Percentiles rank a stretch among this genome's conserved stretches.
Evolutionary conservation across 2,113 vertebrate species (phyloP).

Genomic region (Jacana jacana): DNA sequence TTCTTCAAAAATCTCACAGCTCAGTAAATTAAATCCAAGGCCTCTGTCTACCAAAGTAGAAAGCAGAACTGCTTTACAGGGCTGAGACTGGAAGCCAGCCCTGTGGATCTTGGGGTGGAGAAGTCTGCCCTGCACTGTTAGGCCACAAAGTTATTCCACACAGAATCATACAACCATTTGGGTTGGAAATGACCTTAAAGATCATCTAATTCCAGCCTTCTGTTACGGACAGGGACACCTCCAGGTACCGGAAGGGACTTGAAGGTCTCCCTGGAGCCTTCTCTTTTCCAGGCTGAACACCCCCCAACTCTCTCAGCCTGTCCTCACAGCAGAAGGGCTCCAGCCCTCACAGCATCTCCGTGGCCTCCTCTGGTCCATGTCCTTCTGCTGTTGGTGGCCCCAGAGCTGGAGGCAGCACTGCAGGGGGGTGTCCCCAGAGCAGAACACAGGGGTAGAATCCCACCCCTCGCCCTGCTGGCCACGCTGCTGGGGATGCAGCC

Average conservation of each 20-base stretch:
- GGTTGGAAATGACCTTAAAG: neutral
- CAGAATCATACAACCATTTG: no score
- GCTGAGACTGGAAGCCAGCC: neutral
- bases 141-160: neutral
- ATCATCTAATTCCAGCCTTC: neutral
- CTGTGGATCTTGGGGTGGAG: neutral
- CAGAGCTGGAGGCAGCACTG: no score
- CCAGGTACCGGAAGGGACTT: no score
- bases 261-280: no score
- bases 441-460: no score
- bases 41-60: neutral
- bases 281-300: no score
- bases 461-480: no score
- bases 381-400: no score
- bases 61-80: neutral
- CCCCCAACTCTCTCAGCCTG: neutral
- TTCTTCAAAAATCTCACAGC: neutral
- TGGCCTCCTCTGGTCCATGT: no score
- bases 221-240: neutral
- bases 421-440: no score
- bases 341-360: no score
- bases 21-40: neutral
- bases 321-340: no score
- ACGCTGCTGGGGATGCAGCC: neutral
- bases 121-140: neutral